Base-by-base conservation (phyloP, 2,113 vertebrate species). In the Felis catus region DNA sequence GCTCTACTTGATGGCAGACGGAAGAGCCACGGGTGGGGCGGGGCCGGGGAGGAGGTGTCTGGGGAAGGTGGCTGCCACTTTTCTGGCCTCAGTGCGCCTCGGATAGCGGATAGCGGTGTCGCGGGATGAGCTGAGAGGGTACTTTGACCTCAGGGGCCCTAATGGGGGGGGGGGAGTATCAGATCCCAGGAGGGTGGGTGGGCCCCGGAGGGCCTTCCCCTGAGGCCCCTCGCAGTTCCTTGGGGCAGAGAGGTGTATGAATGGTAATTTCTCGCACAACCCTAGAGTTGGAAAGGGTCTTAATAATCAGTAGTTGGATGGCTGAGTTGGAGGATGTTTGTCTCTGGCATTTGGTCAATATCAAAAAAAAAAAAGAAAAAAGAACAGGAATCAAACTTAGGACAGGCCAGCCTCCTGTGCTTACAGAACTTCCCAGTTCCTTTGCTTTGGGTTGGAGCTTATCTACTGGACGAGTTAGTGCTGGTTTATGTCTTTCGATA, bases 1-100 rank as follows among this genome's bases (percentile, higher is more conserved):
- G 18, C 29, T 85, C 3, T 27, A 25, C 31, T 63, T 39, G 29
- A 63, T 1, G 63, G 91, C 97, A 97, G 97, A 98, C 94, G 97
- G 94, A 63, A 70, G 91, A 89, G 86, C 91, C 27, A 4, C 0
- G 51, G 91, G 78, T 45, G 29, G n/a, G 78, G 71, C 41, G 23
- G 55, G 63, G 29, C n/a, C 19, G 12, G 81, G 53, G 88, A 68
- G 63, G 73, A 45, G 82, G 23, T 1, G 85, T 95, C 96, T 96
- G 91, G 92, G 65, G 61, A 86, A 93, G 82, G 48, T 55, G 89
- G 87, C 86, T 55, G 53, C 71, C 45, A 27, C 55, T 84, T 51
- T 80, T 71, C 87, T 65, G 92, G 86, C 76, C 65, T 70, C 61
- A 15, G 39, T 25, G 6, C 76, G 66, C 15, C 73, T 80, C 1